Conservation (phyloP, 2,888 invertebrate species). For the Melieria picta region DNA sequence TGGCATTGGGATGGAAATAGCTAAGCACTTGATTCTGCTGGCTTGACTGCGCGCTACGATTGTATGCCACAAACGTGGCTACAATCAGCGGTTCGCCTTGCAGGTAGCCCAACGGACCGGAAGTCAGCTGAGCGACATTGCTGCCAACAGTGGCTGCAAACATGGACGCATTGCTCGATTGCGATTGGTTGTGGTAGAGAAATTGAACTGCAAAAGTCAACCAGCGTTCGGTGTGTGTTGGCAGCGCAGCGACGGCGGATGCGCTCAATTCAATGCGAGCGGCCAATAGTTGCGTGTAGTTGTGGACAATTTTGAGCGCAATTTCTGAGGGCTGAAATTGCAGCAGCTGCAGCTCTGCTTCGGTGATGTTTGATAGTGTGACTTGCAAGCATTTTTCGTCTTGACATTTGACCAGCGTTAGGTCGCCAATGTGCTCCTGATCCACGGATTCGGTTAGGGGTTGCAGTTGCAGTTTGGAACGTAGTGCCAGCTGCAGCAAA, state of each 20-base stretch:
- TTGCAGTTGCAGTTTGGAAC: slow-evolving; percentile 43
- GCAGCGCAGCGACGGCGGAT: neutral
- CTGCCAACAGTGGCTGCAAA: neutral
- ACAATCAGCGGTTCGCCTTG: slow-evolving; percentile 55
- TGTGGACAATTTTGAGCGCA: slow-evolving; percentile 47
- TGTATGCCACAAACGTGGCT: slow-evolving; percentile 46
- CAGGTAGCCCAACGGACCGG: slow-evolving; percentile 61
- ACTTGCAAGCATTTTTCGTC: neutral
- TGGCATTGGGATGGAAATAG: slow-evolving; percentile 51
- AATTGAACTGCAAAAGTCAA: slow-evolving; percentile 51
- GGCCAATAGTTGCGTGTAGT: slow-evolving; percentile 47
- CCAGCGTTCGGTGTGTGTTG: slow-evolving; percentile 45
- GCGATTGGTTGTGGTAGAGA: slow-evolving; percentile 35
- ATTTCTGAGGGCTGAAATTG: slow-evolving; percentile 22
- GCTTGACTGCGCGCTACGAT: slow-evolving; percentile 45
- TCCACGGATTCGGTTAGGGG: slow-evolving; percentile 37
- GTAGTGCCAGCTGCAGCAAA: slow-evolving; percentile 44
- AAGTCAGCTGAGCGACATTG: slow-evolving; percentile 37
- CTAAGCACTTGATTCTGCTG: slow-evolving; percentile 44
- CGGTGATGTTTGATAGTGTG: slow-evolving; percentile 6
- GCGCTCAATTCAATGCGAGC: slow-evolving; percentile 37
- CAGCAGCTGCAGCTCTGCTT: neutral
- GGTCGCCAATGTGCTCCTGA: slow-evolving; percentile 34
- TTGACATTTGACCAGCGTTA: slow-evolving; percentile 10
- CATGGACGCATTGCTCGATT: slow-evolving; percentile 6